Base-by-base conservation (phyloP, 2,888 invertebrate genomes). In the Drosophila meridiana region DNA sequence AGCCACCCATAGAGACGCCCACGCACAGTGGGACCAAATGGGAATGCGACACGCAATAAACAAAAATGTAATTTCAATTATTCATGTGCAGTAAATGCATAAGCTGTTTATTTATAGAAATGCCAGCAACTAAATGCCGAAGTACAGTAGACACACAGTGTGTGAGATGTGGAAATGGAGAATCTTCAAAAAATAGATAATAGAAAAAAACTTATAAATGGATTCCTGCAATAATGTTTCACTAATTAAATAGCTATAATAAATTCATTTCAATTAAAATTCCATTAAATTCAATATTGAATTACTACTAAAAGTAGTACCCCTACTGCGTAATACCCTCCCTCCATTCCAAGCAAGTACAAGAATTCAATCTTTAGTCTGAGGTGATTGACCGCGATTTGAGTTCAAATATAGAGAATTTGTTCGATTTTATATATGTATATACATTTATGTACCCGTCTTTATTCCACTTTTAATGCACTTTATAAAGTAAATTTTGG, bases 81-180 rank as follows among this genome's bases (percentile, higher is more conserved):
- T 47, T 40, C 40, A 32, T 56, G 40, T 61, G 61, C 59, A 48
- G 40, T 50, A 62, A 48, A 77, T 71, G 55, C 61, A 65, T 55
- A 61, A 50, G 52, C 57, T 57, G 26, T 48, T 50, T 78, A 76
- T 66, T 76, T 76, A 73, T 78, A 76, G 73, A 66, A 72, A 43
- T 60, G 66, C 67, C 73, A 72, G 53, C 57, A 32, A 50, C 40
- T 42, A 40, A 34, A 26, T 40, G 8, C 43, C 47, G 7, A 20
- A n/a, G 59, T 45, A 61, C 42, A 47, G 70, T 47, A 45, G 36
- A 43, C 28, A 43, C 26, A 53, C 13, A 45, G 38, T 61, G 28
- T 28, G 13, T 30, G 4, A 34, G 55, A 9, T 32, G 38, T n/a
- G n/a, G 28, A 52, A 43, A 34, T 43, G 28, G 6, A 55, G 8